A percentile compares a stretch with the other conserved stretches of the same genome.
phyloP scores from a whole-genome alignment of 2,113 vertebrate genomes.

The Oreocharis arfaki region DNA sequence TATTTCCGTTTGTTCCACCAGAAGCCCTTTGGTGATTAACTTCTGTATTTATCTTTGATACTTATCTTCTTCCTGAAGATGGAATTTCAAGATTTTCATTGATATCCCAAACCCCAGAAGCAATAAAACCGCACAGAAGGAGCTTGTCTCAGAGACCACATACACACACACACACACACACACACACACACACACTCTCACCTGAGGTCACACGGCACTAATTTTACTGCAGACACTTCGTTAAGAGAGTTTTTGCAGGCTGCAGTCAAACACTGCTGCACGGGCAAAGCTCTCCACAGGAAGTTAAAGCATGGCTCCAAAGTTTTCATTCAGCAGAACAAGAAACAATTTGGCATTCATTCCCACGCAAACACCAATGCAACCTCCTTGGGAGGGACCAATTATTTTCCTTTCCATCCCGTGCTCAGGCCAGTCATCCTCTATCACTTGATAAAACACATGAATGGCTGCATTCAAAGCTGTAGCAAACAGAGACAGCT shows the following conservation, averaged over 20 bases:
- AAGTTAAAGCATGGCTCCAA: background rate
- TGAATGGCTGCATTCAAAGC: conserved; percentile 36
- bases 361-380: conserved; percentile 6
- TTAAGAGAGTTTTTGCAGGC: background rate
- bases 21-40: background rate
- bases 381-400: conserved; percentile 4
- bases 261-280: background rate
- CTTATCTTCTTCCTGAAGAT: background rate
- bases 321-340: conserved; percentile 48
- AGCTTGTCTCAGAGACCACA: background rate
- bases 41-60: background rate
- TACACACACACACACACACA: no score
- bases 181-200: background rate
- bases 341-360: conserved; percentile 25
- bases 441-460: conserved; percentile 6
- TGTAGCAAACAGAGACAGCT: conserved; percentile 8
- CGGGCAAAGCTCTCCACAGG: background rate
- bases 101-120: background rate
- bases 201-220: background rate
- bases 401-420: conserved; percentile 49
- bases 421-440: background rate
- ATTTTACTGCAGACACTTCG: background rate
- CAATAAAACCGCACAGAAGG: background rate
- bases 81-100: background rate
- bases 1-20: background rate